Conservation (phyloP, 2,797 vertebrate species). For the Antennarius maculatus region DNA sequence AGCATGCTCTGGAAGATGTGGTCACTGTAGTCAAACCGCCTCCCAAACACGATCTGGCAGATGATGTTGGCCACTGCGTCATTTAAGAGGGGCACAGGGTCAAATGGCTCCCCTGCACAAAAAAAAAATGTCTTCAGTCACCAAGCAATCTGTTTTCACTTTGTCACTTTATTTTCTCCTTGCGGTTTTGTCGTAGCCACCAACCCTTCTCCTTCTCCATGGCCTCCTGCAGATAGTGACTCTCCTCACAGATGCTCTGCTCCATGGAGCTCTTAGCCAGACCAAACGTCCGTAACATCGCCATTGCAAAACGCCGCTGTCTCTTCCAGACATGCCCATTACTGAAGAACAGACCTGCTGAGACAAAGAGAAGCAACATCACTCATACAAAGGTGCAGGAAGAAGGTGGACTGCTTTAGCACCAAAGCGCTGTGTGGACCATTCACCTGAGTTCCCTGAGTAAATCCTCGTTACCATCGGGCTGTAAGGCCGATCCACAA, state of each 20-base stretch:
- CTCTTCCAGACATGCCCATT: slow-evolving; percentile 77
- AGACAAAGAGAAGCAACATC: neutral
- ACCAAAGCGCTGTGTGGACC: neutral
- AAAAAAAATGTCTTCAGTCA: slow-evolving; percentile 6
- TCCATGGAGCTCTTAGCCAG: slow-evolving; percentile 71
- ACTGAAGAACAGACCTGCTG: slow-evolving; percentile 77
- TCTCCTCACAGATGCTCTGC: slow-evolving; percentile 75
- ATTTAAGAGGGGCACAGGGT: slow-evolving; percentile 75
- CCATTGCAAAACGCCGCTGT: slow-evolving; percentile 79
- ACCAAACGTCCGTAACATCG: slow-evolving; percentile 73
- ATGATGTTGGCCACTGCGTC: slow-evolving; percentile 82
- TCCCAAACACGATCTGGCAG: slow-evolving; percentile 80
- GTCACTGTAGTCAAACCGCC: slow-evolving; percentile 77
- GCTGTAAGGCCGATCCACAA: slow-evolving; percentile 77
- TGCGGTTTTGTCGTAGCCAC: neutral
- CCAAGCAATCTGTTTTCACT: neutral
- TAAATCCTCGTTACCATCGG: slow-evolving; percentile 65
- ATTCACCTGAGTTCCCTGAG: slow-evolving; percentile 77
- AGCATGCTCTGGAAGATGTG: slow-evolving; percentile 75
- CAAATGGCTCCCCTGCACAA: slow-evolving; percentile 69
- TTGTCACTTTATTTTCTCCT: neutral
- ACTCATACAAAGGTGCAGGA: neutral
- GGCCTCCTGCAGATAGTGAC: slow-evolving; percentile 68
- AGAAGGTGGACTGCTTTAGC: neutral
- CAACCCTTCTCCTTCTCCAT: slow-evolving; percentile 74